These are phyloP conservation scores for Danio kyathit DNA, from an alignment of 2,797 vertebrate species.

Conservation along the genomic window DNA sequence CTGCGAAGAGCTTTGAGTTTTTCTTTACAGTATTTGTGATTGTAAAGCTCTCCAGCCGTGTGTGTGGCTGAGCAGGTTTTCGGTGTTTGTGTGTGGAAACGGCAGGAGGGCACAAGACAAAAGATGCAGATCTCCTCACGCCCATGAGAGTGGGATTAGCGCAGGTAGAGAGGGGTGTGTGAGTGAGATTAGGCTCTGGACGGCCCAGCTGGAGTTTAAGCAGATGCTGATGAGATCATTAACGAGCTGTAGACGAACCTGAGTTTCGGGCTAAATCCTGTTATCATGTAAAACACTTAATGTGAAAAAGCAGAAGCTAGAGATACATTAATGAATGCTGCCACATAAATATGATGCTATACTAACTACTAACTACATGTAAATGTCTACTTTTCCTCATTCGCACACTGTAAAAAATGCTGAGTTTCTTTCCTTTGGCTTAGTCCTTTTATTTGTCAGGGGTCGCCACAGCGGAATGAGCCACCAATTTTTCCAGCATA, in stretches of 20 bases:
- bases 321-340: conserved; percentile 9
- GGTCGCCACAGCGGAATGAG: too few relatives aligned
- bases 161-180: conserved; percentile 54
- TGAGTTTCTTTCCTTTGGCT: too few relatives aligned
- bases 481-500: too few relatives aligned
- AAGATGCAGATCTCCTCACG: conserved; percentile 55
- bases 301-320: not conserved
- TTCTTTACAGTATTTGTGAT: conserved; percentile 44
- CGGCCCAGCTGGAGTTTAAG: conserved; percentile 50
- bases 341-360: not conserved
- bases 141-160: conserved; percentile 45
- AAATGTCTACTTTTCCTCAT: not conserved
- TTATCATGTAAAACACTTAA: conserved; percentile 46
- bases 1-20: conserved; percentile 36
- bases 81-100: conserved; percentile 42
- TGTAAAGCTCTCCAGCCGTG: conserved; percentile 55
- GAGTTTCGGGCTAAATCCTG: conserved; percentile 23
- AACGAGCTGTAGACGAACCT: conserved; percentile 36
- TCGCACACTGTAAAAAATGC: not conserved
- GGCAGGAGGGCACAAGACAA: conserved; percentile 55
- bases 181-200: conserved; percentile 51
- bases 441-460: too few relatives aligned
- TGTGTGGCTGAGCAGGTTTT: conserved; percentile 42
- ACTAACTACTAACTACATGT: not conserved
- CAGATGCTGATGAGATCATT: conserved; percentile 52